A percentile compares a stretch with the other conserved stretches of the same genome.
Evolutionary conservation across 2,797 vertebrate species (phyloP).

Genomic region (Pteropus rufus): DNA sequence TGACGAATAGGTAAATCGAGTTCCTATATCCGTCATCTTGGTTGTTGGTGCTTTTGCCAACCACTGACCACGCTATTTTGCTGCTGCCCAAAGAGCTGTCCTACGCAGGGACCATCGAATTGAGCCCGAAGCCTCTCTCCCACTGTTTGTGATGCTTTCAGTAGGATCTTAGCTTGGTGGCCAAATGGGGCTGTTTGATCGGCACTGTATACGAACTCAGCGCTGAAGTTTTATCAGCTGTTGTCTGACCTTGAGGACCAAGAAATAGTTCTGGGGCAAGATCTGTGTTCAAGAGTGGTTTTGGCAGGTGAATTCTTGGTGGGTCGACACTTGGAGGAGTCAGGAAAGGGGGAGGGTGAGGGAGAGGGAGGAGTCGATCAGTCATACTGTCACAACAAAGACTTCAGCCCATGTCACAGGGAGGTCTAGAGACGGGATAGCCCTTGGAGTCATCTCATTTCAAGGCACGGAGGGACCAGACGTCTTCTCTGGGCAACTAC

Average conservation of each 20-base stretch:
- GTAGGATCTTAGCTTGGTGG: background rate
- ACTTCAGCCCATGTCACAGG: background rate
- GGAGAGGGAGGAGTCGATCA: too few species aligned
- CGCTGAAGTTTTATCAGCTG: background rate
- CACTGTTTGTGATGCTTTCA: background rate
- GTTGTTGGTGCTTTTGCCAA: background rate
- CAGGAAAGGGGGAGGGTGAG: background rate
- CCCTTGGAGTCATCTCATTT: background rate
- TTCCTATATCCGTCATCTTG: background rate
- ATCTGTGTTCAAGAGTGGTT: too few species aligned
- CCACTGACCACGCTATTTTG: background rate
- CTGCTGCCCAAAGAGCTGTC: fast-evolving
- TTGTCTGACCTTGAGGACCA: background rate
- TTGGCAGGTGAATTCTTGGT: background rate
- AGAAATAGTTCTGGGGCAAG: background rate
- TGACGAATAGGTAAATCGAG: background rate
- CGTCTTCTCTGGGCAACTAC: background rate
- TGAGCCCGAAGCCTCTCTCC: background rate
- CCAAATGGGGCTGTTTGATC: too few species aligned
- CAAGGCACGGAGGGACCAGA: background rate
- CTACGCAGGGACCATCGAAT: fast-evolving
- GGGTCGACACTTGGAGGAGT: too few species aligned
- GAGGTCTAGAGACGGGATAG: too few species aligned
- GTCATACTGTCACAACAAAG: fast-evolving
- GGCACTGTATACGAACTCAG: fast-evolving